phyloP scores from a whole-genome alignment of 2,797 vertebrate species.

The Euphonia xanthogaster region DNA sequence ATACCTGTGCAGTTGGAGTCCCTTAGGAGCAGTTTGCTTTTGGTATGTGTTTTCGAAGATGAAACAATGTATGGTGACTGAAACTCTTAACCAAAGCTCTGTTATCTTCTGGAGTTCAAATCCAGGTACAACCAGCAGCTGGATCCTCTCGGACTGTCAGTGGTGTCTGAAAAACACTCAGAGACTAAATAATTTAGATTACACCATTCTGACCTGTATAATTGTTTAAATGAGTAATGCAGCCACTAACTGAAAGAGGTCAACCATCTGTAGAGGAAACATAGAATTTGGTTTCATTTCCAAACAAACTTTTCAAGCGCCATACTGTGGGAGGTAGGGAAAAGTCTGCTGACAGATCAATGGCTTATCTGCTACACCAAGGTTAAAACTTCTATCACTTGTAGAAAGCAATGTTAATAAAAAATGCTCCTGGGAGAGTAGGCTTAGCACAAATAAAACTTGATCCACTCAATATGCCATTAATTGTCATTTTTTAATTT shows the following conservation, averaged over 20 bases:
- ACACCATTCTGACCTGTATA: constrained; percentile 81
- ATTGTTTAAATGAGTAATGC: constrained; percentile 84
- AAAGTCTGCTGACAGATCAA: constrained; percentile 78
- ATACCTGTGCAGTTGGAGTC: not conserved
- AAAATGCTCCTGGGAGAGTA: constrained; percentile 61
- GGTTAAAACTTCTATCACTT: constrained; percentile 75
- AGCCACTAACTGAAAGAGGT: constrained; percentile 82
- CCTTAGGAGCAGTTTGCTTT: not conserved
- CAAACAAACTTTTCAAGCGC: constrained; percentile 82
- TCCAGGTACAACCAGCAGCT: constrained; percentile 81
- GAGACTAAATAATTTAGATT: constrained; percentile 87
- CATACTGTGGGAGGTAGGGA: constrained; percentile 79
- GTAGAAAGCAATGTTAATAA: constrained; percentile 66
- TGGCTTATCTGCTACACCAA: constrained; percentile 69
- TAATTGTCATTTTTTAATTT: constrained; percentile 41
- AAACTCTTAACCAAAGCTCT: constrained; percentile 56
- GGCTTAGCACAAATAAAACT: constrained; percentile 53
- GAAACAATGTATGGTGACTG: constrained; percentile 16
- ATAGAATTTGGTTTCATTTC: constrained; percentile 84
- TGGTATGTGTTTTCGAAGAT: not conserved
- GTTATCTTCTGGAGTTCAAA: constrained; percentile 77
- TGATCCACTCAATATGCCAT: constrained; percentile 59
- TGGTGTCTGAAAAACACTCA: constrained; percentile 81
- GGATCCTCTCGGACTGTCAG: constrained; percentile 78
- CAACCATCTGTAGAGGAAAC: constrained; percentile 85